These are phyloP conservation scores for Petrophora chlorosata DNA, from an alignment of 2,888 invertebrate genomes.

Conservation along the genomic window DNA sequence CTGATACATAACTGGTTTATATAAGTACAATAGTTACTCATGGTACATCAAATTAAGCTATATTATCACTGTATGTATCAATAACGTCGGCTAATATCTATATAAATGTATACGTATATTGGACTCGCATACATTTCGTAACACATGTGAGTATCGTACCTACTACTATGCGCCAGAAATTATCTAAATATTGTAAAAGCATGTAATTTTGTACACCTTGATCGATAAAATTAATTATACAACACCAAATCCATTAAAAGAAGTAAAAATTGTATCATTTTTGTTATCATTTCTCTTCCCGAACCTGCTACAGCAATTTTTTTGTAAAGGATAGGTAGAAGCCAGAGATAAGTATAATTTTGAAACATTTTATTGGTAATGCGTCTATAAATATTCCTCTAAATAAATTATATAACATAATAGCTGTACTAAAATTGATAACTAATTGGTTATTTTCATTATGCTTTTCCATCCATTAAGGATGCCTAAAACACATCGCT, in stretches of 20 bases:
- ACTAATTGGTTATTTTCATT: too few relatives aligned
- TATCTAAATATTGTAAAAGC: conserved; percentile 72
- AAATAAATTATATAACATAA: too few relatives aligned
- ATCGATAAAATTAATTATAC: conserved; percentile 72
- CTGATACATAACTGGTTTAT: conserved; percentile 49
- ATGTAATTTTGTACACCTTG: conserved; percentile 81
- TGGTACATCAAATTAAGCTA: conserved; percentile 70
- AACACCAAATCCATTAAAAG: conserved; percentile 36
- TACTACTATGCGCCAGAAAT: conserved; percentile 62
- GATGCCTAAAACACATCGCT: too few relatives aligned
- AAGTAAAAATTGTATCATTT: conserved; percentile 25
- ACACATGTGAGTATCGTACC: conserved; percentile 49
- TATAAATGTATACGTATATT: conserved; percentile 53
- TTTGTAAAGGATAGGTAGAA: neutral
- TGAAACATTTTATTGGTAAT: too few relatives aligned
- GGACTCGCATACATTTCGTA: conserved; percentile 60
- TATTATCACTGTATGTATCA: conserved; percentile 54
- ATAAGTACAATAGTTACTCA: conserved; percentile 63
- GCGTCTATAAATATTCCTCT: too few relatives aligned
- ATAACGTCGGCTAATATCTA: conserved; percentile 57
- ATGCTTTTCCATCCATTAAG: too few relatives aligned
- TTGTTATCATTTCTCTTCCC: conserved; percentile 28
- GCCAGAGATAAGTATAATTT: neutral
- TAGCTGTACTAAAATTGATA: too few relatives aligned
- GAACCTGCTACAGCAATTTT: too few relatives aligned